These are phyloP conservation scores for Platypus cylindrus DNA, from an alignment of 2,888 invertebrate genomes.

Conservation along the genomic window DNA sequence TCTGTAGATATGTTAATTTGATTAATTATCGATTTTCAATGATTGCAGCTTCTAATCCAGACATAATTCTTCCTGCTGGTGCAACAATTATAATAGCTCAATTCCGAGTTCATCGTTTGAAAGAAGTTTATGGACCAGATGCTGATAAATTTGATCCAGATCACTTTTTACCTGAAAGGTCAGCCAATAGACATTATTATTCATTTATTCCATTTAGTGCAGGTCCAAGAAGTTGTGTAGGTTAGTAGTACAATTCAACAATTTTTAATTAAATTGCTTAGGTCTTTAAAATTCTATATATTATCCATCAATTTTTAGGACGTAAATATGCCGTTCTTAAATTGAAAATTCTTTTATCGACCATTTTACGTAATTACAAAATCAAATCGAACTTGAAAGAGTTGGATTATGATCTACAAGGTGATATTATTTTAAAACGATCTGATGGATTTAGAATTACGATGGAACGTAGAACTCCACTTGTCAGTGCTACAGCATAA, in stretches of 20 bases:
- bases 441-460: constrained; percentile 61
- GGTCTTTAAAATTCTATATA: background rate
- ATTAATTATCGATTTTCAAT: too few species aligned
- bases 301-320: constrained; percentile 33
- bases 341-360: constrained; percentile 59
- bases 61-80: constrained; percentile 55
- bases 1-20: too few species aligned
- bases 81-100: constrained; percentile 55
- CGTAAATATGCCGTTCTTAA: constrained; percentile 72
- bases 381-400: constrained; percentile 50
- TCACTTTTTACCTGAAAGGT: constrained; percentile 65
- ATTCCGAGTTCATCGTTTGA: constrained; percentile 53
- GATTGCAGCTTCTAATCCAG: constrained; percentile 42
- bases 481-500: constrained; percentile 1
- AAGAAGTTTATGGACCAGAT: constrained; percentile 49
- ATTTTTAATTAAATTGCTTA: background rate
- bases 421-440: constrained; percentile 61
- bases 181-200: constrained; percentile 64
- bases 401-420: constrained; percentile 53
- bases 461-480: constrained; percentile 49
- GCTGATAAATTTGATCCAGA: constrained; percentile 65
- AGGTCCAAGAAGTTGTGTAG: constrained; percentile 69
- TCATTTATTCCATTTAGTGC: constrained; percentile 72
- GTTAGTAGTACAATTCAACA: constrained; percentile 35
- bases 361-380: constrained; percentile 55